These are phyloP conservation scores for Lepidurus arcticus DNA, from an alignment of 1,140 invertebrate genomes.

Conservation along the genomic window DNA sequence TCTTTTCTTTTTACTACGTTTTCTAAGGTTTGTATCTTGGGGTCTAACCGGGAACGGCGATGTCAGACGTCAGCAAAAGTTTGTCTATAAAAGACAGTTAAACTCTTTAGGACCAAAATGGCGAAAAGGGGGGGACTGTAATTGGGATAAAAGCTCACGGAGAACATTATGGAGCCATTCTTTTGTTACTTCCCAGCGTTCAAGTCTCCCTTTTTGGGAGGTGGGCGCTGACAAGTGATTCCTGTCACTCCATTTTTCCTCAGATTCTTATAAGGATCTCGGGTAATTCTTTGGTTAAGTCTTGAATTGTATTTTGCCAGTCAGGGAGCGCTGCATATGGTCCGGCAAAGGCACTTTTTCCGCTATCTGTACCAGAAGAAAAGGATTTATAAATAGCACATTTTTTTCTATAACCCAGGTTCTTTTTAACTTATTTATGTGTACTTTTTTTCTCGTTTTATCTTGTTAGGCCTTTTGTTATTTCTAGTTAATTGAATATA, in stretches of 20 bases:
- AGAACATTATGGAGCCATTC: not conserved
- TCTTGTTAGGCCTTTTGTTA: too few relatives aligned
- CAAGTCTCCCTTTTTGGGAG: not conserved
- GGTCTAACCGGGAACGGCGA: too few relatives aligned
- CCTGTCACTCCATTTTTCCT: not conserved
- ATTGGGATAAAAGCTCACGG: not conserved
- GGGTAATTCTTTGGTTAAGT: not conserved
- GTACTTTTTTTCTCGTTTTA: too few relatives aligned
- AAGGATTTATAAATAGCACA: not conserved
- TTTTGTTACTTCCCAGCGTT: not conserved
- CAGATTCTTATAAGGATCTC: not conserved
- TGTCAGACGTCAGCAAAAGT: too few relatives aligned
- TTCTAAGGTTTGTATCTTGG: too few relatives aligned
- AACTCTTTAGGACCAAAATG: too few relatives aligned
- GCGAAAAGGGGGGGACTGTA: not conserved
- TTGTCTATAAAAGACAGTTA: too few relatives aligned
- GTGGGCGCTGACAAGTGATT: slow-evolving; percentile 1
- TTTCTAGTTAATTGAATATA: not conserved
- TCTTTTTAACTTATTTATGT: not conserved
- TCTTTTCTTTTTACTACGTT: too few relatives aligned
- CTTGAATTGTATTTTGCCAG: slow-evolving; percentile 10
- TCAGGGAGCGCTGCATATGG: not conserved
- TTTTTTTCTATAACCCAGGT: not conserved
- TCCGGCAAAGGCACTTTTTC: not conserved
- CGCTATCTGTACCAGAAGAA: not conserved